Evolutionary conservation across 2,113 vertebrate genomes (phyloP).

Genomic region (Martes martes): DNA sequence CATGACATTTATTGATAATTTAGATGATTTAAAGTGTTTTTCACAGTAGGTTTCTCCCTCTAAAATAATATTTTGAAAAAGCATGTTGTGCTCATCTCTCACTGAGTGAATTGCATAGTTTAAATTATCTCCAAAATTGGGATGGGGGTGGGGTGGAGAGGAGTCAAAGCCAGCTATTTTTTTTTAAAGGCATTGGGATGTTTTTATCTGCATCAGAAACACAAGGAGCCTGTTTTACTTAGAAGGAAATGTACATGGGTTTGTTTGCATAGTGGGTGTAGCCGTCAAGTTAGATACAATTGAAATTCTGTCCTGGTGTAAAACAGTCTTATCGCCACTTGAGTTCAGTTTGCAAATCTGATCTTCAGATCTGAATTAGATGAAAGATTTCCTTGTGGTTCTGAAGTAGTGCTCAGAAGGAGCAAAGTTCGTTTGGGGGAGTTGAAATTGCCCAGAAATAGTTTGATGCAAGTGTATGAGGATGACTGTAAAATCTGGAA

Average conservation of each 20-base stretch:
- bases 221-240: not conserved
- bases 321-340: conserved; percentile 76
- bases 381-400: conserved; percentile 80
- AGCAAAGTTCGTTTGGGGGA: conserved; percentile 66
- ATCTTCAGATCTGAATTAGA: conserved; percentile 73
- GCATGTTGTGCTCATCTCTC: not conserved
- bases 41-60: not conserved
- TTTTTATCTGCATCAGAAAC: conserved; percentile 1
- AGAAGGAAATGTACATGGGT: conserved; percentile 39
- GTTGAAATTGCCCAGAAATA: conserved; percentile 65
- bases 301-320: conserved; percentile 69
- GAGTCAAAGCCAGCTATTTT: not conserved
- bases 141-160: not conserved
- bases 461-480: conserved; percentile 52
- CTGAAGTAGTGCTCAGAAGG: conserved; percentile 77
- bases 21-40: not conserved
- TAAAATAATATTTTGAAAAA: not conserved
- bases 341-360: conserved; percentile 74
- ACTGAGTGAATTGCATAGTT: not conserved
- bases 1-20: not conserved
- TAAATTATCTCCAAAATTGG: not conserved
- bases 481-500: conserved; percentile 54
- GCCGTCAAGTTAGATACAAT: conserved; percentile 64
- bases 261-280: conserved; percentile 74
- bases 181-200: not conserved